Evolutionary conservation across 2,797 vertebrate genomes (phyloP).

Genomic region (Rhinella marina): DNA sequence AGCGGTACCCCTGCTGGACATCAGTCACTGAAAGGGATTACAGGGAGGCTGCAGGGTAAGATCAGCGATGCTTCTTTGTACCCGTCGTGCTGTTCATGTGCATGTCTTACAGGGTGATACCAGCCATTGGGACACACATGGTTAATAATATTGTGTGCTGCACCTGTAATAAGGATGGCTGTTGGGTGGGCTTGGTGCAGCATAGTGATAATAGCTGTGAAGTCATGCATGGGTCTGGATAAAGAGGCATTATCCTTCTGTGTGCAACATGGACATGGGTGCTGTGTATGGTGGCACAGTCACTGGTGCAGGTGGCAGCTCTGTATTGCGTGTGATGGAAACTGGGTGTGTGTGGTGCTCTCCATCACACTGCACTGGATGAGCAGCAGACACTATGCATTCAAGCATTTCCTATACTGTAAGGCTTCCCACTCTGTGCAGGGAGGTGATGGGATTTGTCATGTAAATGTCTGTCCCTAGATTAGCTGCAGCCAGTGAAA

Average conservation of each 20-base stretch:
- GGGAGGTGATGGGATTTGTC: not conserved
- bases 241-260: not conserved
- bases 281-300: not conserved
- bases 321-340: not conserved
- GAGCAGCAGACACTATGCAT: not conserved
- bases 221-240: not conserved
- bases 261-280: not conserved
- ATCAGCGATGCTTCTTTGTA: conserved; percentile 34
- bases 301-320: not conserved
- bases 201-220: not conserved
- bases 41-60: conserved; percentile 52
- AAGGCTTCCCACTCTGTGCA: not conserved
- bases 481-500: too few species aligned
- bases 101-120: not conserved
- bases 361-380: conserved; percentile 11
- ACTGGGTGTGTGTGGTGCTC: conserved; percentile 51
- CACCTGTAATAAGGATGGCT: conserved; percentile 28
- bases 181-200: conserved; percentile 31
- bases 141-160: not conserved
- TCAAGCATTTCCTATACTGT: not conserved
- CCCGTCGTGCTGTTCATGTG: not conserved
- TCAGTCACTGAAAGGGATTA: conserved; percentile 29
- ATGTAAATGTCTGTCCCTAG: not conserved
- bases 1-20: conserved; percentile 42
- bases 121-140: too few species aligned